Base-by-base conservation (phyloP, 2,888 invertebrate species). In the Prosapia bicincta region DNA sequence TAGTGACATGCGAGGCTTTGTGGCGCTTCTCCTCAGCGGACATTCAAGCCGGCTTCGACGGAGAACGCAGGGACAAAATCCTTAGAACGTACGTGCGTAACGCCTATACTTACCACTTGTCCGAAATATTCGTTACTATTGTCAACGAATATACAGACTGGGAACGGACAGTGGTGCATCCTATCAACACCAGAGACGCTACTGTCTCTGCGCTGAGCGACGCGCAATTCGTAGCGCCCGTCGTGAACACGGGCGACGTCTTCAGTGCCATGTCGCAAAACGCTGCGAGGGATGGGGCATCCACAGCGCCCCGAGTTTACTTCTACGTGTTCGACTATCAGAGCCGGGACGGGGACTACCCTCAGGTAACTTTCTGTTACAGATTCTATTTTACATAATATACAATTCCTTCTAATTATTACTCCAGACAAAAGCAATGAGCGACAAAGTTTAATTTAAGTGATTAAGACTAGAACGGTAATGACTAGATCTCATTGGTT, bases 261-360 rank as follows among this genome's bases (percentile, higher is more conserved):
- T 88, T 95, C 79, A 93, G 93, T 94, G 7, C 72, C 15, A 87
- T 94, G 79, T 92, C 93, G 2, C 54, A 26, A 15, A n/a, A n/a
- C n/a, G 69, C 75, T n/a, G 77, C 76, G 71, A 74, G 76, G 7
- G 66, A 26, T 20, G 13, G 7, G 66, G 5, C 9, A 1, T 26
- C 26, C 15, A 26, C 68, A 0, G 20, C 54, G n/a, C 54, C 54
- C 6, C 92, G 91, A 80, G 66, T 54, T 10, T 96, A 91, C 84
- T 95, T 96, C 85, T 96, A 95, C 83, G 94, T 95, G 5, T 95
- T 96, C 82, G 94, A 94, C 83, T 96, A 97, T 71, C 95, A 96
- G 84, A 94, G 94, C 20, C 94, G 92, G 83, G 93, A 95, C 79
- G 93, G 95, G 15, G 93, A 92, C 83, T 95, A 94, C 85, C 94